Evolutionary conservation across 1,140 invertebrate species (phyloP).

Genomic region (Spodoptera frugiperda): DNA sequence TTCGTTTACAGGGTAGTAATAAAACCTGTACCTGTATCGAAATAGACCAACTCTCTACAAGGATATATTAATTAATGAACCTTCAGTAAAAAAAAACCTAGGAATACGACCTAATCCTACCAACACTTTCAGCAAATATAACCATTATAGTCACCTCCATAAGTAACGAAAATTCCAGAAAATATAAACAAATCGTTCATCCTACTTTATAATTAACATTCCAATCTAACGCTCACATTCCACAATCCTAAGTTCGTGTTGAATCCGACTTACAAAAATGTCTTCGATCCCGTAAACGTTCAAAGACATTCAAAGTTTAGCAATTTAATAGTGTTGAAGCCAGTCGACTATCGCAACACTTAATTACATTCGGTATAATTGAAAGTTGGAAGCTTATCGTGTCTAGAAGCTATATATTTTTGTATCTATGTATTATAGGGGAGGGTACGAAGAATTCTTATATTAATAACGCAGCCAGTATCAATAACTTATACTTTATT

Average conservation of each 20-base stretch:
- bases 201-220: slow-evolving; percentile 64
- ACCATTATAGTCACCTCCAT: too few relatives aligned
- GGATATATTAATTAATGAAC: too few relatives aligned
- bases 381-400: slow-evolving; percentile 72
- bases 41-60: too few relatives aligned
- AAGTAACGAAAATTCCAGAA: neutral
- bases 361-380: slow-evolving; percentile 78
- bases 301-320: slow-evolving; percentile 75
- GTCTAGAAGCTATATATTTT: slow-evolving; percentile 51
- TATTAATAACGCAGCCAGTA: slow-evolving; percentile 33
- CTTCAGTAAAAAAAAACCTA: neutral
- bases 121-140: neutral
- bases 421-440: slow-evolving; percentile 18
- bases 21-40: too few relatives aligned
- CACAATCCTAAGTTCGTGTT: slow-evolving; percentile 51
- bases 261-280: slow-evolving; percentile 69
- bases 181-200: slow-evolving; percentile 30
- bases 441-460: slow-evolving; percentile 14
- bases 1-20: too few relatives aligned
- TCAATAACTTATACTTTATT: slow-evolving; percentile 37
- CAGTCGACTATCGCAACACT: slow-evolving; percentile 68
- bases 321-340: slow-evolving; percentile 76
- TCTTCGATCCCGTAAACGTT: slow-evolving; percentile 60
- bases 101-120: neutral
- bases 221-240: slow-evolving; percentile 57